Conservation (phyloP, 2,113 vertebrate genomes). For the Ameiurus melas region DNA sequence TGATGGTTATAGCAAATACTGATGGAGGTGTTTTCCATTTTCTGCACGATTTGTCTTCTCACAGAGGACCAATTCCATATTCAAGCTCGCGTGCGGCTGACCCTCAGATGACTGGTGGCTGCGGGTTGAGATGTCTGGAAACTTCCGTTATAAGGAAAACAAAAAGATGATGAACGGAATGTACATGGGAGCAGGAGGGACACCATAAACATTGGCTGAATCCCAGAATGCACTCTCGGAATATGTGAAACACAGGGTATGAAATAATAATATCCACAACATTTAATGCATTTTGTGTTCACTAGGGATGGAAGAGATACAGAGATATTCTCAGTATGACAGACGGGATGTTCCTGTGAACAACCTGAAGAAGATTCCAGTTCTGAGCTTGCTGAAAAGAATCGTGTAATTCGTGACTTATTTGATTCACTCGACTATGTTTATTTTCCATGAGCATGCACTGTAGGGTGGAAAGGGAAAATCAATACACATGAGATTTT, state of each 20-base stretch:
- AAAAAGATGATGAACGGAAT: constrained; percentile 16
- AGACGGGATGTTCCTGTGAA: constrained; percentile 47
- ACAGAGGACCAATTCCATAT: constrained; percentile 60
- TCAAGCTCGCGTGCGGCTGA: constrained; percentile 47
- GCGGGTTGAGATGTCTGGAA: constrained; percentile 62
- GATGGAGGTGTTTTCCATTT: constrained; percentile 64
- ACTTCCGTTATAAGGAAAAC: constrained; percentile 46
- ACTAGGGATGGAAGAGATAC: not conserved
- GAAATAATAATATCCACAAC: not conserved
- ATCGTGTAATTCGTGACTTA: not conserved
- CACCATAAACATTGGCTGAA: not conserved
- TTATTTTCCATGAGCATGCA: constrained; percentile 2
- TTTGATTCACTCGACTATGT: not conserved
- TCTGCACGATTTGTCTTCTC: constrained; percentile 65
- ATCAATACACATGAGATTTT: not conserved
- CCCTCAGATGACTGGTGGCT: constrained; percentile 53
- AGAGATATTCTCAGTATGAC: constrained; percentile 58
- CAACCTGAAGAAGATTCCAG: constrained; percentile 51
- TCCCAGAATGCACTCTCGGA: not conserved
- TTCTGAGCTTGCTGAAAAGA: constrained; percentile 49
- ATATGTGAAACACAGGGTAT: not conserved
- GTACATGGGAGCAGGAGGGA: too few relatives aligned
- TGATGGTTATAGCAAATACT: constrained; percentile 65
- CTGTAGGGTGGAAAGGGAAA: not conserved
- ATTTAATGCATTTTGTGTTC: not conserved